phyloP scores from a whole-genome alignment of 2,797 vertebrate species.

The Mus spretus region DNA sequence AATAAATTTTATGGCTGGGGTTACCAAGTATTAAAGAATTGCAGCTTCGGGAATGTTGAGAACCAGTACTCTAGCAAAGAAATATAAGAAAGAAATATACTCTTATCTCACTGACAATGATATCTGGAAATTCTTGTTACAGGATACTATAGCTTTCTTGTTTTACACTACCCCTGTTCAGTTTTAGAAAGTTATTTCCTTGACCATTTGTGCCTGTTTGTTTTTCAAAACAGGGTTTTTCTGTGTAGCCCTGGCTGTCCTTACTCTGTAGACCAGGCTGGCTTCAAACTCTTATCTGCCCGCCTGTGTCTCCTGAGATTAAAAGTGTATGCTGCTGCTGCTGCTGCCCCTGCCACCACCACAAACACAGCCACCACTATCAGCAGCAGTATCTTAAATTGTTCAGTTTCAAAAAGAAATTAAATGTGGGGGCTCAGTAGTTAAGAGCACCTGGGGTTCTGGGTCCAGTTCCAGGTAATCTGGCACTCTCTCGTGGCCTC shows the following conservation, averaged over 20 bases:
- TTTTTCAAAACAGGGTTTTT: not conserved
- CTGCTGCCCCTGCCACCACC: not conserved
- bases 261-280: not conserved
- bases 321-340: not conserved
- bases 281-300: not conserved
- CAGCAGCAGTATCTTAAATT: not conserved
- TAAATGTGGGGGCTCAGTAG: not conserved
- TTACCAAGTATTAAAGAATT: not conserved
- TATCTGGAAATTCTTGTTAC: conserved; percentile 8
- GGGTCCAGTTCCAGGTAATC: not conserved
- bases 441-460: not conserved
- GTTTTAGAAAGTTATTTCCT: not conserved
- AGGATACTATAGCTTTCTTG: conserved; percentile 9
- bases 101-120: not conserved
- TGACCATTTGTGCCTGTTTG: not conserved
- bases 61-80: not conserved
- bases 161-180: not conserved
- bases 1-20: not conserved
- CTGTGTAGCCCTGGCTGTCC: not conserved
- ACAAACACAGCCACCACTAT: not conserved
- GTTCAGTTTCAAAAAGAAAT: not conserved
- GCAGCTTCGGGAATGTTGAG: not conserved
- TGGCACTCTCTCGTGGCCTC: not conserved
- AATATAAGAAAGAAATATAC: not conserved
- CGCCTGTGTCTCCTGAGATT: not conserved